A percentile compares a stretch with the other conserved stretches of the same genome.
phyloP scores from a whole-genome alignment of 2,113 vertebrate species.

The Barnardius zonarius region DNA sequence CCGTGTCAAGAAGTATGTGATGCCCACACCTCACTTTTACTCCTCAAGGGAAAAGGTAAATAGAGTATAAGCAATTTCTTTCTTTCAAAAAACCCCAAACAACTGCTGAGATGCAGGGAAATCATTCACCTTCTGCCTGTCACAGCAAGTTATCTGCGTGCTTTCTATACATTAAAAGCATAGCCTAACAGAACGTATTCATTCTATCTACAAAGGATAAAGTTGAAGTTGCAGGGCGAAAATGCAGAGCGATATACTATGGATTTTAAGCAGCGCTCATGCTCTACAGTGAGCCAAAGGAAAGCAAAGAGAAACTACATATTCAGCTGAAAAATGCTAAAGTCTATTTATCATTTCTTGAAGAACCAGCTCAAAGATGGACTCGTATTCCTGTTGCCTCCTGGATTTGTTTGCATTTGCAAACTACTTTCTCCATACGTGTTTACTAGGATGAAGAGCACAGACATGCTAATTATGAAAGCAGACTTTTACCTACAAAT shows the following conservation, averaged over 20 bases:
- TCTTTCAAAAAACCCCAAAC: not conserved
- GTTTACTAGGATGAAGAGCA: not conserved
- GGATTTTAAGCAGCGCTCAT: not conserved
- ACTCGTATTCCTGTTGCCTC: not conserved
- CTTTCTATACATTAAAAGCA: not conserved
- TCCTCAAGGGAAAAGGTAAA: conserved; percentile 41
- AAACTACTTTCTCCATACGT: not conserved
- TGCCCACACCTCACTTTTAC: not conserved
- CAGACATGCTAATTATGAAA: not conserved
- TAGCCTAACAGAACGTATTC: conserved; percentile 5
- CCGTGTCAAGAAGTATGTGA: not conserved
- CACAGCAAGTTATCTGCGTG: not conserved
- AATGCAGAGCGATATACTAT: not conserved
- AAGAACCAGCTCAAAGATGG: not conserved
- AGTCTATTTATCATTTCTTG: not conserved
- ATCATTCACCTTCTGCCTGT: conserved; percentile 30
- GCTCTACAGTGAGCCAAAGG: not conserved
- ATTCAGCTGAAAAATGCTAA: not conserved
- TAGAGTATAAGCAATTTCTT: not conserved
- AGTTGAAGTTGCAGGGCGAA: conserved; percentile 4
- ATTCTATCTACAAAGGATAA: not conserved
- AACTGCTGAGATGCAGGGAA: not conserved
- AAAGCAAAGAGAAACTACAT: not conserved
- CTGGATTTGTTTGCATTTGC: not conserved
- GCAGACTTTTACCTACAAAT: not conserved